Percentiles rank a stretch among this genome's conserved stretches.
Conservation (phyloP, 1,140 invertebrate species). For the Lamellibrachia luymesi region DNA sequence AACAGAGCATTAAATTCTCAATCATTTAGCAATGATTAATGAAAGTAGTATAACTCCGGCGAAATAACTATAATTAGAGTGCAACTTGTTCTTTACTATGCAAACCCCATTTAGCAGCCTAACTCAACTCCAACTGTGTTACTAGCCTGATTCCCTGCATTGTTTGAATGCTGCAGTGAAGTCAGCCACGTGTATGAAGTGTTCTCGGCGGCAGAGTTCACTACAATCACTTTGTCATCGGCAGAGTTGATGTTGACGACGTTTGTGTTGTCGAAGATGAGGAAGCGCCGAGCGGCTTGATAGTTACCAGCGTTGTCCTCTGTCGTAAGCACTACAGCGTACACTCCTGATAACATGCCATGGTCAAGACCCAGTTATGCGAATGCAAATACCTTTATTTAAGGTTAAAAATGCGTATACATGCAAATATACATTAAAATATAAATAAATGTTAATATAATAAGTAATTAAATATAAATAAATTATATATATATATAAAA, state of each 20-base stretch:
- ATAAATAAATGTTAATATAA: no score
- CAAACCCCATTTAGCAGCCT: no score
- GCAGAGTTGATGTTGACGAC: not conserved
- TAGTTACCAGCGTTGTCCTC: not conserved
- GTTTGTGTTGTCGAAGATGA: slow-evolving; percentile 12
- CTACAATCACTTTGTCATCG: not conserved
- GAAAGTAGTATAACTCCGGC: no score
- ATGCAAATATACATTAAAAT: no score
- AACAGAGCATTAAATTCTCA: no score
- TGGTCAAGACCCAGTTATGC: not conserved
- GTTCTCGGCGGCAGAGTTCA: not conserved
- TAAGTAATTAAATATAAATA: no score
- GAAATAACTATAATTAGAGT: no score
- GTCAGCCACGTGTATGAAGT: not conserved
- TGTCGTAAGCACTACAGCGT: not conserved
- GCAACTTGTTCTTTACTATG: no score
- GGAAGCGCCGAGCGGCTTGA: not conserved
- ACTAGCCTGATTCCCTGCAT: not conserved
- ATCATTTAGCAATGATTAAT: no score
- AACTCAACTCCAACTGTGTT: not conserved
- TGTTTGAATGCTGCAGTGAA: not conserved
- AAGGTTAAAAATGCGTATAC: no score
- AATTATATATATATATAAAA: no score
- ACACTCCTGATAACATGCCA: not conserved
- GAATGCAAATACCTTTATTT: no score